phyloP scores from a whole-genome alignment of 2,797 vertebrate genomes.

The Pseudopleuronectes americanus region DNA sequence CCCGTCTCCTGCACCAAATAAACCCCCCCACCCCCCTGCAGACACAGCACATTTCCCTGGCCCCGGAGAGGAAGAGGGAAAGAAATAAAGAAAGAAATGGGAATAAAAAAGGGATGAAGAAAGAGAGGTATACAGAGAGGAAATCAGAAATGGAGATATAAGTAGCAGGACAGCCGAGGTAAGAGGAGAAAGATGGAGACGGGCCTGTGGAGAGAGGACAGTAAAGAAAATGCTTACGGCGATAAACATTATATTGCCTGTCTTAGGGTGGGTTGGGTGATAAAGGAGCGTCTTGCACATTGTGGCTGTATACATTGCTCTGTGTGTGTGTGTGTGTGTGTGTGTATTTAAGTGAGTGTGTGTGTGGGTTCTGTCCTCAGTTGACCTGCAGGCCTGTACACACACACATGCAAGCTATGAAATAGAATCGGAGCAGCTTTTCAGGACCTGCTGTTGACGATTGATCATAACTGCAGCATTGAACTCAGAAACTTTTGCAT shows the following conservation, averaged over 20 bases:
- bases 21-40: slow-evolving; percentile 59
- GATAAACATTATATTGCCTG: slow-evolving; percentile 41
- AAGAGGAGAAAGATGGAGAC: slow-evolving; percentile 4
- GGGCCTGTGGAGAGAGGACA: not conserved
- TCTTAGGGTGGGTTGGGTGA: slow-evolving; percentile 17
- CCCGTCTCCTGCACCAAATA: slow-evolving; percentile 75
- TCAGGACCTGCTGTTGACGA: not conserved
- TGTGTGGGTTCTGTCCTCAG: slow-evolving; percentile 17
- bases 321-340: not conserved
- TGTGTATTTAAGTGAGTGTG: not conserved
- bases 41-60: slow-evolving; percentile 75
- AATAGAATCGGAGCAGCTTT: not conserved
- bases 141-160: slow-evolving; percentile 17
- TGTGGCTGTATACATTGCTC: slow-evolving; percentile 19
- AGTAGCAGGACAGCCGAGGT: not conserved
- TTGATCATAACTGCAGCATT: not conserved
- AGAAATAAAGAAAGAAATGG: not conserved
- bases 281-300: slow-evolving; percentile 33
- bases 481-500: not conserved
- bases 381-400: not conserved
- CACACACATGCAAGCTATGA: not conserved
- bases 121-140: slow-evolving; percentile 3
- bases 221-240: slow-evolving; percentile 16
- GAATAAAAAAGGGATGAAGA: slow-evolving; percentile 11
- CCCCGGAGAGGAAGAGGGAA: slow-evolving; percentile 21